Evolutionary conservation across 2,888 invertebrate genomes (phyloP).

Genomic region (Tetanocera ferruginea): DNA sequence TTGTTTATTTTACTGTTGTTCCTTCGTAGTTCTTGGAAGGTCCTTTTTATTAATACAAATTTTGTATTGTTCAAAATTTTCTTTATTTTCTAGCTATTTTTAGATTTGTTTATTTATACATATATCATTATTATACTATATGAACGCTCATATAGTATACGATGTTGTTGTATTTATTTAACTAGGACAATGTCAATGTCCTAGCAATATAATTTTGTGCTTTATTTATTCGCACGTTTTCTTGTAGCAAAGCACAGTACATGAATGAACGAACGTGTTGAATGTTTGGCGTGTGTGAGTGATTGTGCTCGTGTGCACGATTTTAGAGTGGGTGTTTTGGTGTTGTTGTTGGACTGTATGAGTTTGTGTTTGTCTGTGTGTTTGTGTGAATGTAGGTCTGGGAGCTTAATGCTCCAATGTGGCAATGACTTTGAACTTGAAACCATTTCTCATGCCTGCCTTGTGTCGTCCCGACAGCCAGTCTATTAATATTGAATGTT

Average conservation of each 20-base stretch:
- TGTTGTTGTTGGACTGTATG: slow-evolving; percentile 39
- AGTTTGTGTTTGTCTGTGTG: neutral
- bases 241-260: neutral
- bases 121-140: too few species aligned
- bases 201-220: slow-evolving; percentile 20
- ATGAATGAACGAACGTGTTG: too few species aligned
- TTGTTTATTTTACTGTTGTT: neutral
- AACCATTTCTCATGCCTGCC: slow-evolving; percentile 20
- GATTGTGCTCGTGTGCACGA: slow-evolving; percentile 1
- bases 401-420: slow-evolving; percentile 28
- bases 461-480: neutral
- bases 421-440: slow-evolving; percentile 50
- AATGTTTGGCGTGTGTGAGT: neutral
- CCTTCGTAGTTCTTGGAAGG: neutral
- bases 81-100: neutral
- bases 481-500: slow-evolving; percentile 17
- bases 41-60: neutral
- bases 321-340: slow-evolving; percentile 35
- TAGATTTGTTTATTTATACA: too few species aligned
- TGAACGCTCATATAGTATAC: too few species aligned
- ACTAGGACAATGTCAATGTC: slow-evolving; percentile 52
- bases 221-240: neutral
- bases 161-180: slow-evolving; percentile 30
- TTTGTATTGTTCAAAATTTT: neutral
- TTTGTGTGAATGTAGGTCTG: slow-evolving; percentile 44